These are phyloP conservation scores for Drosophila nannoptera DNA, from an alignment of 1,140 invertebrate species.

Conservation along the genomic window DNA sequence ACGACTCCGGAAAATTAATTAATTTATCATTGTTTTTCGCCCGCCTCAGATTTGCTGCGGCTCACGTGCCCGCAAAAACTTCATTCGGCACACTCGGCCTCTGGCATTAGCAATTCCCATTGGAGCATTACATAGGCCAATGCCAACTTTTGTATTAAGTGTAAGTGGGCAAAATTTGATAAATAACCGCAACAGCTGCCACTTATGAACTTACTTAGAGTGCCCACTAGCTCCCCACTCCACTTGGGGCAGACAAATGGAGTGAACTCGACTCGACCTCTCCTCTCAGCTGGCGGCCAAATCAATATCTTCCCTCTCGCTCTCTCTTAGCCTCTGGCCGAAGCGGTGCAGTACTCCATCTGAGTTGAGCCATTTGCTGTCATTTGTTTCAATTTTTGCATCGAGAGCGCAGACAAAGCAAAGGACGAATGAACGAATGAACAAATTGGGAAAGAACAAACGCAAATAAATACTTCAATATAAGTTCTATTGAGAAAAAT, in stretches of 20 bases:
- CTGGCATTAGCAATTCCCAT: slow-evolving; percentile 52
- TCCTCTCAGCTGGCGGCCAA: slow-evolving; percentile 7
- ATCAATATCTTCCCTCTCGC: slow-evolving; percentile 20
- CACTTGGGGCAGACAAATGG: slow-evolving; percentile 8
- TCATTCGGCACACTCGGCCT: slow-evolving; percentile 21
- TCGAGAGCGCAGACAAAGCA: slow-evolving; percentile 55
- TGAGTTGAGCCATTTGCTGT: slow-evolving; percentile 46
- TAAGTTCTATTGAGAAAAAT: slow-evolving; percentile 46
- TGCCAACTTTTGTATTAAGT: slow-evolving; percentile 47
- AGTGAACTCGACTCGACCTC: background rate
- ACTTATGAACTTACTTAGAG: slow-evolving; percentile 27
- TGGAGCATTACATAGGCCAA: slow-evolving; percentile 36
- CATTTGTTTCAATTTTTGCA: slow-evolving; percentile 66
- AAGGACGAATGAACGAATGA: slow-evolving; percentile 42
- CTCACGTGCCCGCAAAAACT: slow-evolving; percentile 36
- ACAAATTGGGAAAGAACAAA: slow-evolving; percentile 36
- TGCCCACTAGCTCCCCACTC: background rate
- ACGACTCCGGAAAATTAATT: slow-evolving; percentile 49
- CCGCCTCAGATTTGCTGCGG: slow-evolving; percentile 47
- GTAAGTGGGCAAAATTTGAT: slow-evolving; percentile 53
- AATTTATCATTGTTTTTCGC: slow-evolving; percentile 69
- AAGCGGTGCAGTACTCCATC: background rate
- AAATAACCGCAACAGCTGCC: slow-evolving; percentile 54
- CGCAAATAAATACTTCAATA: slow-evolving; percentile 39
- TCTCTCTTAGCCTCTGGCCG: too few relatives aligned